phyloP scores from a whole-genome alignment of 1,140 invertebrate species.

The Plodia interpunctella region DNA sequence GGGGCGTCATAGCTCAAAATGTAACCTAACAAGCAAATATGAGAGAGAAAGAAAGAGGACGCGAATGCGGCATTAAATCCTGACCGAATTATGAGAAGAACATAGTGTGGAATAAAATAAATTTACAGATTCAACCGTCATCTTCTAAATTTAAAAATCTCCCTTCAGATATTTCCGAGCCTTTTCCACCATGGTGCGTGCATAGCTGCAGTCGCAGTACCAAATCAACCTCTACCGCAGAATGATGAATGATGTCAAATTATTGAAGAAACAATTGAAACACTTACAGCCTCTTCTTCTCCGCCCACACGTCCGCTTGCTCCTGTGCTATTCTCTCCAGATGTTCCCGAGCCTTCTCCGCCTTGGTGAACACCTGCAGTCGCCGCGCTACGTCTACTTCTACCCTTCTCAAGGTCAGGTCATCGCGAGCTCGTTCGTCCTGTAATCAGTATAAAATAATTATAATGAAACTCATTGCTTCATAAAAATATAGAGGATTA shows the following conservation, averaged over 20 bases:
- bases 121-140: no score
- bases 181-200: conserved; percentile 52
- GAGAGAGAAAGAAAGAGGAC: no score
- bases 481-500: no score
- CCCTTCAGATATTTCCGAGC: conserved; percentile 56
- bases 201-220: conserved; percentile 46
- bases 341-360: conserved; percentile 56
- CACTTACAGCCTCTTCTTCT: conserved; percentile 57
- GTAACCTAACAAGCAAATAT: no score
- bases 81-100: no score
- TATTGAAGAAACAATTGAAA: not conserved
- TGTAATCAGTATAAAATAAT: conserved; percentile 14
- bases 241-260: conserved; percentile 54
- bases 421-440: conserved; percentile 62
- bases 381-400: conserved; percentile 55
- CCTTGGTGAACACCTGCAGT: conserved; percentile 47
- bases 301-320: conserved; percentile 59
- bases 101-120: no score
- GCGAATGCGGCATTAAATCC: no score
- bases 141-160: no score
- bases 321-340: conserved; percentile 49
- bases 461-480: no score
- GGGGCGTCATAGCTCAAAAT: no score
- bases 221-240: conserved; percentile 55
- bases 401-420: conserved; percentile 59